A percentile compares a stretch with the other conserved stretches of the same genome.
These are phyloP conservation scores for Hippocampus barbouri DNA, from an alignment of 2,113 vertebrate genomes.

Conservation along the genomic window DNA sequence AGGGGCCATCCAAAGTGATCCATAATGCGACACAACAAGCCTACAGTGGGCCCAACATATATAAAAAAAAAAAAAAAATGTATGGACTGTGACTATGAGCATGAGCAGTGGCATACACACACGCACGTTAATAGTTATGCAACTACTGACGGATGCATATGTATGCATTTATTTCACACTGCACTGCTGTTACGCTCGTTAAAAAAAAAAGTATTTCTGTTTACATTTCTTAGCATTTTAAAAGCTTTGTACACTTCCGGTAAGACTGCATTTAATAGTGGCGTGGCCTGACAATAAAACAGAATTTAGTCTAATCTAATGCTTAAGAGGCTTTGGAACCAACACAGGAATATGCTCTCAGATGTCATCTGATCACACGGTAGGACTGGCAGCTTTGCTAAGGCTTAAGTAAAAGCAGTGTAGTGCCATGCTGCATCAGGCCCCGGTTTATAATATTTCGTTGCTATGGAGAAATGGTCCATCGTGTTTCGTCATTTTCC, in stretches of 20 bases:
- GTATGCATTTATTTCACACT: background rate
- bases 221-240: background rate
- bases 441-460: background rate
- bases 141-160: background rate
- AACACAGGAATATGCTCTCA: constrained; percentile 10
- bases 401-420: constrained; percentile 21
- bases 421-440: background rate
- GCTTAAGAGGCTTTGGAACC: constrained; percentile 13
- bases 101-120: background rate
- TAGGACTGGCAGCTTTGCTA: constrained; percentile 21
- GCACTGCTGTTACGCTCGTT: background rate
- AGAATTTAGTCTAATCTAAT: constrained; percentile 5
- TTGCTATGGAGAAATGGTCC: background rate
- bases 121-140: background rate
- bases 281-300: constrained; percentile 1
- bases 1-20: no score
- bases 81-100: background rate
- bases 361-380: constrained; percentile 20
- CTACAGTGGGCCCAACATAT: no score
- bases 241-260: background rate
- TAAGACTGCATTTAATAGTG: constrained; percentile 4
- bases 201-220: background rate
- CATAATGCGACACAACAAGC: no score
- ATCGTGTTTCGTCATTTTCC: background rate
- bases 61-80: background rate